These are phyloP conservation scores for Aphrophora alni DNA, from an alignment of 2,888 invertebrate species.

Conservation along the genomic window DNA sequence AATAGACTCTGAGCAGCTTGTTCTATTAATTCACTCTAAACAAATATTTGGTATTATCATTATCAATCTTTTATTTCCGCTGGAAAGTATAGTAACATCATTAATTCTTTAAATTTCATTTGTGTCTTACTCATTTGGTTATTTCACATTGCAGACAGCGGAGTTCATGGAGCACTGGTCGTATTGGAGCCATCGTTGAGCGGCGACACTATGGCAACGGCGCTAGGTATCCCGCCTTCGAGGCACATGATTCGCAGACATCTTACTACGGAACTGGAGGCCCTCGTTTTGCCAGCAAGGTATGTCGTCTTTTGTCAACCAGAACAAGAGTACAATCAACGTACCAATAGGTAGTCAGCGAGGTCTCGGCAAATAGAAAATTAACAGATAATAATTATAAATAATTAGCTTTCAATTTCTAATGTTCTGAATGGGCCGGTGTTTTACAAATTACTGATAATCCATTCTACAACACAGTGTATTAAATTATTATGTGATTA, in stretches of 20 bases:
- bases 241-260: slow-evolving; percentile 93
- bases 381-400: background rate
- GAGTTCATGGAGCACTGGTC: slow-evolving; percentile 93
- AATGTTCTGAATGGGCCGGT: background rate
- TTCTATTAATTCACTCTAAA: no score
- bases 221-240: slow-evolving; percentile 88
- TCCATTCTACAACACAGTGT: background rate
- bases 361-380: background rate
- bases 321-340: slow-evolving; percentile 27
- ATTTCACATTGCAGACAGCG: slow-evolving; percentile 72
- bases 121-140: no score
- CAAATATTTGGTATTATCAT: no score
- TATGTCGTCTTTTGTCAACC: slow-evolving; percentile 70
- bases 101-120: no score
- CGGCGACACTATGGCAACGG: slow-evolving; percentile 93
- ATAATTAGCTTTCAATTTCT: background rate
- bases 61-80: no score
- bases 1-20: no score
- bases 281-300: slow-evolving; percentile 92
- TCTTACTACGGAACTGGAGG: slow-evolving; percentile 88
- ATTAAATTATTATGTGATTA: background rate
- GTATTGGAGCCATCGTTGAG: slow-evolving; percentile 94
- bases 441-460: background rate
- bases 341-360: slow-evolving; percentile 25
- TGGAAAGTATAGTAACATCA: no score